Evolutionary conservation across 1,140 invertebrate species (phyloP).

Genomic region (Dysdera silvatica): DNA sequence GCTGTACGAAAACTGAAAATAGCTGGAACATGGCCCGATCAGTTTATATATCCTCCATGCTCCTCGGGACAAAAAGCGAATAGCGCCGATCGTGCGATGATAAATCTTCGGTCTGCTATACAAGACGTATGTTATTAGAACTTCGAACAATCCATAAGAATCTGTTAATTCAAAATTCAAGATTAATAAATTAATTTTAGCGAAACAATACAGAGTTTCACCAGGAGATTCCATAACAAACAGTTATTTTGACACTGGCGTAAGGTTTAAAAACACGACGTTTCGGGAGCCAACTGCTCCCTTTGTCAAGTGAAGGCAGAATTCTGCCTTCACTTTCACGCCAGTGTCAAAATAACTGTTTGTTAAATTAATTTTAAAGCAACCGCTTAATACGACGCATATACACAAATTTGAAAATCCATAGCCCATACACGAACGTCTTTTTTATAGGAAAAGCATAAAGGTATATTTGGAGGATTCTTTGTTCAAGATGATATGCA

Average conservation of each 20-base stretch:
- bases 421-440: too few relatives aligned
- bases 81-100: slow-evolving; percentile 3
- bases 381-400: too few relatives aligned
- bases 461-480: slow-evolving; percentile 25
- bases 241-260: too few relatives aligned
- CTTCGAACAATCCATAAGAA: background rate
- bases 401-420: too few relatives aligned
- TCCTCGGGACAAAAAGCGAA: background rate
- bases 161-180: background rate
- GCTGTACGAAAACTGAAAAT: slow-evolving; percentile 9
- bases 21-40: background rate
- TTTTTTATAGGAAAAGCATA: slow-evolving; percentile 12
- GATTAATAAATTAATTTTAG: background rate
- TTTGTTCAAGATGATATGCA: slow-evolving; percentile 6
- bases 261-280: too few relatives aligned
- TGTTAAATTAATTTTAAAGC: too few relatives aligned
- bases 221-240: too few relatives aligned
- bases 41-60: slow-evolving; percentile 24
- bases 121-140: slow-evolving; percentile 15
- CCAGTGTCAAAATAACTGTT: too few relatives aligned
- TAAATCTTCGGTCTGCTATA: slow-evolving; percentile 19
- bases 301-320: too few relatives aligned
- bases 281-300: too few relatives aligned
- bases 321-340: too few relatives aligned
- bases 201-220: background rate